Evolutionary conservation across 2,113 vertebrate species (phyloP).

Genomic region (Oceanodroma tethys): DNA sequence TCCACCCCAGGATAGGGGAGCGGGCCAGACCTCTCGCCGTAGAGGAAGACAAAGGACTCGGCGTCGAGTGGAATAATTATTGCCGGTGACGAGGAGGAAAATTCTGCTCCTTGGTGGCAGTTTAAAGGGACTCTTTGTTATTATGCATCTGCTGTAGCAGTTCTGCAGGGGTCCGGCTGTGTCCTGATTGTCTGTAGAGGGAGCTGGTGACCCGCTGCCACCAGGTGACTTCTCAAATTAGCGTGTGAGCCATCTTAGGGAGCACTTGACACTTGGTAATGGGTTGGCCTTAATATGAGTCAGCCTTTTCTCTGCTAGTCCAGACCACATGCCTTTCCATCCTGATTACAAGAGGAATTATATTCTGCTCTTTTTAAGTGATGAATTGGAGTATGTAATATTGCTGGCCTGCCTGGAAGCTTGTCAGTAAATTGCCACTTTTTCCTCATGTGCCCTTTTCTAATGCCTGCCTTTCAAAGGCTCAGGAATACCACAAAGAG

Average conservation of each 20-base stretch:
- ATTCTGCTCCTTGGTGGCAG: neutral
- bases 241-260: constrained; percentile 36
- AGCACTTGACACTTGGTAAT: constrained; percentile 46
- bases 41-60: neutral
- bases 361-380: neutral
- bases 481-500: neutral
- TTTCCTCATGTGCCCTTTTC: neutral
- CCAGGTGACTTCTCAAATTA: constrained; percentile 57
- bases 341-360: constrained; percentile 2
- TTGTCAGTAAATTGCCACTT: neutral
- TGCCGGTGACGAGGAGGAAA: neutral
- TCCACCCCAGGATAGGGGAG: neutral
- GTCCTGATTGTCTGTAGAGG: constrained; percentile 59
- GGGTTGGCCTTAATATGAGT: constrained; percentile 5
- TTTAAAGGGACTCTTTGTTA: constrained; percentile 24
- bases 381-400: neutral
- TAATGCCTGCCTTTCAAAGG: neutral
- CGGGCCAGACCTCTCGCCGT: neutral
- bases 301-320: constrained; percentile 15
- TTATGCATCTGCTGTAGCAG: neutral
- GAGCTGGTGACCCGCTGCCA: constrained; percentile 62
- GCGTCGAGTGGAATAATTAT: neutral
- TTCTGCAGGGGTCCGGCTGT: constrained; percentile 50
- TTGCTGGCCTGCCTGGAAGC: constrained; percentile 5
- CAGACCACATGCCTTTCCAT: neutral